phyloP scores from a whole-genome alignment of 1,140 invertebrate genomes.

The Drosophila repleta region DNA sequence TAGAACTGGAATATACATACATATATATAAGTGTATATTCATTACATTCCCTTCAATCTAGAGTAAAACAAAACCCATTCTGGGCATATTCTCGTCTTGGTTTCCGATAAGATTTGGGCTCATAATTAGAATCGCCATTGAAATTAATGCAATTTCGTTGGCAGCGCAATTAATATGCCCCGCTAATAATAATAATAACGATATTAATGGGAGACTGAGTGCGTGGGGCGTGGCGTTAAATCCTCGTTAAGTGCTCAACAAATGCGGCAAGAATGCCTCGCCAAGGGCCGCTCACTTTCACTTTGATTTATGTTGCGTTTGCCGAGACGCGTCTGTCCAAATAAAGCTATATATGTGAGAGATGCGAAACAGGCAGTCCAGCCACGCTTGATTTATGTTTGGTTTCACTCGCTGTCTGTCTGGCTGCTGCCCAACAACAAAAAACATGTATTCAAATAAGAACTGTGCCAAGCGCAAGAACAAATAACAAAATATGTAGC shows the following conservation, averaged over 20 bases:
- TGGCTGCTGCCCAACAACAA: neutral
- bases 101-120: neutral
- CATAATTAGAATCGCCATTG: conserved; percentile 33
- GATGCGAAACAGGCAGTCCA: neutral
- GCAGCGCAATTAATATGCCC: conserved; percentile 33
- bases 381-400: conserved; percentile 45
- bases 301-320: conserved; percentile 48
- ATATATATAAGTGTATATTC: neutral
- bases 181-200: conserved; percentile 10
- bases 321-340: conserved; percentile 39
- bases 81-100: no score
- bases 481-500: conserved; percentile 1
- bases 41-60: conserved; percentile 30
- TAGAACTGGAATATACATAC: neutral
- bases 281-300: conserved; percentile 25
- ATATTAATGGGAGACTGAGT: conserved; percentile 17
- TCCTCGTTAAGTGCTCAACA: conserved; percentile 48
- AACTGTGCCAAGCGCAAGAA: conserved; percentile 25
- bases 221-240: conserved; percentile 20
- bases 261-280: conserved; percentile 31
- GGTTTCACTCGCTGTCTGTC: conserved; percentile 15
- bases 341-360: conserved; percentile 18
- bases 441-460: conserved; percentile 29
- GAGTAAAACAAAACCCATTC: neutral
- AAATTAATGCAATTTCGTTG: conserved; percentile 40